These are phyloP conservation scores for Cartodere bifasciata DNA, from an alignment of 2,888 invertebrate genomes.

Conservation along the genomic window DNA sequence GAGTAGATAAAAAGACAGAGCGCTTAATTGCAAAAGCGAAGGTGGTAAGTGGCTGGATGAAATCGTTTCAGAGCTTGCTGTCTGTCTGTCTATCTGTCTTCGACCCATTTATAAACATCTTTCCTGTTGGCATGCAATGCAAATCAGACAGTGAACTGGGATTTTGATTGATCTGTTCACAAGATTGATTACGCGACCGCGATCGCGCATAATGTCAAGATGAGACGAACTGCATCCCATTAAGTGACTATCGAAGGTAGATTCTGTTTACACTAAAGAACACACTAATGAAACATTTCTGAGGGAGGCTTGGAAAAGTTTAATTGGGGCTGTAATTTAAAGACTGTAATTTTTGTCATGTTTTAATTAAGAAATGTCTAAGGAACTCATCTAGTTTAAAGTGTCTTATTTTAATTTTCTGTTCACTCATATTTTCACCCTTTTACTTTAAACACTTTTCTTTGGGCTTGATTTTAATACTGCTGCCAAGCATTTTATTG, in stretches of 20 bases:
- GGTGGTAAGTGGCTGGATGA: slow-evolving; percentile 22
- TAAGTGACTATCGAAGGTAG: too few species aligned
- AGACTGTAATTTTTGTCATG: slow-evolving; percentile 29
- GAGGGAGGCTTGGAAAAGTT: too few species aligned
- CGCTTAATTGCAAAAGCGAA: slow-evolving; percentile 12
- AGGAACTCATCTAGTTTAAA: slow-evolving; percentile 25
- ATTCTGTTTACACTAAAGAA: too few species aligned
- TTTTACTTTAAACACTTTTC: slow-evolving; percentile 25
- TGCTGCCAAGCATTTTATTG: slow-evolving; percentile 5
- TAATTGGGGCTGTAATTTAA: slow-evolving; percentile 27
- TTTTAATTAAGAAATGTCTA: slow-evolving; percentile 30
- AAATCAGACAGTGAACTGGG: slow-evolving; percentile 35
- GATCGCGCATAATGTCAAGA: slow-evolving; percentile 29
- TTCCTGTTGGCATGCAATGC: slow-evolving; percentile 38
- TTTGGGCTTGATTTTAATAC: slow-evolving; percentile 25
- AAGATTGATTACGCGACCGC: slow-evolving; percentile 36
- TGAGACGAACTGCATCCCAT: slow-evolving; percentile 24
- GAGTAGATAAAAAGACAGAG: too few species aligned
- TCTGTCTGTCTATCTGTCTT: slow-evolving; percentile 33
- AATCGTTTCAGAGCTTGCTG: slow-evolving; percentile 19
- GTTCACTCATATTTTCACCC: slow-evolving; percentile 29
- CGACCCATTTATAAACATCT: slow-evolving; percentile 37
- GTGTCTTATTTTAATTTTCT: slow-evolving; percentile 30
- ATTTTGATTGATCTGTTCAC: slow-evolving; percentile 37
- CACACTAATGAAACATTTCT: too few species aligned